These are phyloP conservation scores for Picathartes gymnocephalus DNA, from an alignment of 2,113 vertebrate species.

Conservation along the genomic window DNA sequence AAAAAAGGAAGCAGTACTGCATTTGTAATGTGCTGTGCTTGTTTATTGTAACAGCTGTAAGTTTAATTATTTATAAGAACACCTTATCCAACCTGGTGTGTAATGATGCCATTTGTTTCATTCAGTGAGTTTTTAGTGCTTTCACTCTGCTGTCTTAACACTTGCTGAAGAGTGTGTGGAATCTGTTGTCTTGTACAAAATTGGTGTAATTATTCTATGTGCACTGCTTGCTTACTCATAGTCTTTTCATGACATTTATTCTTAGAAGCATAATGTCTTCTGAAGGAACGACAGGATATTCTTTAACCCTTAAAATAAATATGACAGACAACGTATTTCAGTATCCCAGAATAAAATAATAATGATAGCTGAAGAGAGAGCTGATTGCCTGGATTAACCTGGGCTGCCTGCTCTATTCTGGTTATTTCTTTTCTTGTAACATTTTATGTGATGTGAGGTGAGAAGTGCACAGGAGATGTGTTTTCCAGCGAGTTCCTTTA, in stretches of 20 bases:
- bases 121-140: not conserved
- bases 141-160: not conserved
- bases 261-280: not conserved
- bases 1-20: not conserved
- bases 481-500: not conserved
- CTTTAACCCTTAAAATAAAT: slow-evolving; percentile 35
- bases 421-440: not conserved
- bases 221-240: not conserved
- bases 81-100: not conserved
- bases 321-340: not conserved
- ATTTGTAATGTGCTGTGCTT: not conserved
- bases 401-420: not conserved
- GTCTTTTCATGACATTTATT: not conserved
- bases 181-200: not conserved
- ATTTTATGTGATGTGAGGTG: not conserved
- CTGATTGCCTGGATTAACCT: not conserved
- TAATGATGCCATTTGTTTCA: not conserved
- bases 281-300: not conserved
- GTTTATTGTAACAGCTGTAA: not conserved
- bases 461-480: not conserved
- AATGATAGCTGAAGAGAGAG: not conserved
- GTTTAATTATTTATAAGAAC: not conserved
- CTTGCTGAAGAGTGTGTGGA: not conserved
- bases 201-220: not conserved
- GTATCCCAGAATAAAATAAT: not conserved